These are phyloP conservation scores for Poecilia wingei DNA, from an alignment of 2,797 vertebrate species.

Conservation along the genomic window DNA sequence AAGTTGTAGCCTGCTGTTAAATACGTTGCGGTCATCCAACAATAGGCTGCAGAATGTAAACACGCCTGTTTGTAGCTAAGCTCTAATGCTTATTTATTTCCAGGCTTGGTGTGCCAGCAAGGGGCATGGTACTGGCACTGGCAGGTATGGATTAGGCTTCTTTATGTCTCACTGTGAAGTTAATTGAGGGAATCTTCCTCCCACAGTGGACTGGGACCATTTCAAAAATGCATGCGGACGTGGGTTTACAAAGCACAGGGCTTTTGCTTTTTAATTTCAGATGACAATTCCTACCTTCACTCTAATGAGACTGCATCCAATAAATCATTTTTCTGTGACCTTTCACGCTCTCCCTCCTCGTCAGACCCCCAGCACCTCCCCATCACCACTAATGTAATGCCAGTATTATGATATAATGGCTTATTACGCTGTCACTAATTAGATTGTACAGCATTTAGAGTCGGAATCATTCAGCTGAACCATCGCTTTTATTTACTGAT, in stretches of 20 bases:
- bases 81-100: slow-evolving; percentile 59
- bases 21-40: slow-evolving; percentile 29
- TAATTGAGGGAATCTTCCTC: slow-evolving; percentile 75
- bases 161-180: slow-evolving; percentile 70
- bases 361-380: not conserved
- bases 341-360: slow-evolving; percentile 55
- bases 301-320: slow-evolving; percentile 52
- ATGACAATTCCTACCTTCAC: slow-evolving; percentile 42
- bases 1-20: slow-evolving; percentile 21
- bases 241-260: slow-evolving; percentile 35
- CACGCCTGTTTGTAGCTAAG: slow-evolving; percentile 21
- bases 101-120: slow-evolving; percentile 42
- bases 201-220: slow-evolving; percentile 46
- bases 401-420: slow-evolving; percentile 71
- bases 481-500: slow-evolving; percentile 58
- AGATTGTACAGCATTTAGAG: slow-evolving; percentile 63
- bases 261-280: slow-evolving; percentile 59
- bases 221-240: slow-evolving; percentile 45
- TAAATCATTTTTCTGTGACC: slow-evolving; percentile 67
- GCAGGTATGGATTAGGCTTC: slow-evolving; percentile 72
- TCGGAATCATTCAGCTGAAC: slow-evolving; percentile 45
- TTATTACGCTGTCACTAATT: slow-evolving; percentile 74
- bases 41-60: slow-evolving; percentile 25
- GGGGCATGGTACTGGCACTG: slow-evolving; percentile 49
- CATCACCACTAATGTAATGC: slow-evolving; percentile 38